Evolutionary conservation across 1,140 invertebrate genomes (phyloP), one percentile per base, ranked within the genome.

Genomic region (Cydia fagiglandana): DNA sequence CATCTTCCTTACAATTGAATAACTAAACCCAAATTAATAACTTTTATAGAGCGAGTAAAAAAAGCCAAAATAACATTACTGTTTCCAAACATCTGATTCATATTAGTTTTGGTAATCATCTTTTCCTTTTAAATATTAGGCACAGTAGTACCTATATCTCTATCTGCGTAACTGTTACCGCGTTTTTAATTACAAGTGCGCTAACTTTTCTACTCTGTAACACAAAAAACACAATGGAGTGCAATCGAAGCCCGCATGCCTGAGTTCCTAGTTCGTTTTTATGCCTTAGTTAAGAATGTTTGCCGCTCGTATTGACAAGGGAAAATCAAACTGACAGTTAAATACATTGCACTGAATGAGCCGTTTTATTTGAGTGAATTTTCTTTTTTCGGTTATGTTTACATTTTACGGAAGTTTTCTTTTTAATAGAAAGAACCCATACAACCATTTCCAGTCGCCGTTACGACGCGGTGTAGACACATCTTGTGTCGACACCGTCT

Each of bases 201-300:
- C 4, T 38, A n/a, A 70, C 15, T 7, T 1, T 38, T 70, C 34
- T 70, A 24, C 17, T 70, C 34, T 70, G 66, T 70, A 41, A 38
- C 30, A 12, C n/a, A 70, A 38, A 70, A 70, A 70, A 68, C 34
- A 68, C 64, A 70, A 66, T 66, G 66, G 7, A 38, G 30, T 38
- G 30, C 30, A 38, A 41, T 5, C 64, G 64, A 15, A 34, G 34
- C 30, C 66, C 34, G 66, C 66, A 70, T 70, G 66, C 66, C 15
- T 41, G 30, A 34, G 64, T 70, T 70, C 66, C 66, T 15, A 45
- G n/a, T 70, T 70, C 2, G 64, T 70, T 38, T 70, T 70, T 41
- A 38, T 38, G 34, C 30, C 30, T 38, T 70, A 34, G 30, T 66
- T 66, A 38, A 38, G 34, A 70, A 41, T 24, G 30, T 41, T 70